Conservation (phyloP, 2,888 invertebrate species). For the Tholera decimalis region DNA sequence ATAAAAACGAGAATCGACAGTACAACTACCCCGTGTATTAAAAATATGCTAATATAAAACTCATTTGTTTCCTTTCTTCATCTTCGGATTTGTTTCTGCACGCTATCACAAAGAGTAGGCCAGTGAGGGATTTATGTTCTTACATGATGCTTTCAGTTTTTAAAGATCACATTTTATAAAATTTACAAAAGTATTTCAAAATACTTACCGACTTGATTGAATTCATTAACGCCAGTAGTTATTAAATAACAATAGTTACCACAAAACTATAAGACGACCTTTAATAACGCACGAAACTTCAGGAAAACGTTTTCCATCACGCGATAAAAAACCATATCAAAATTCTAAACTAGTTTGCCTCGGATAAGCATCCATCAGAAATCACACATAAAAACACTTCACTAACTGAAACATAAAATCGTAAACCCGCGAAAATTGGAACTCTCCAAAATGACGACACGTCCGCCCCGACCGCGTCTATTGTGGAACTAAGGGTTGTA, state of each 20-base stretch:
- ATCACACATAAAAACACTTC: slow-evolving; percentile 59
- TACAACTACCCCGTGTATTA: slow-evolving; percentile 10
- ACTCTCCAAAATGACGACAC: slow-evolving; percentile 47
- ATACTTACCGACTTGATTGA: no score
- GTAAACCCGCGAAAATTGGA: slow-evolving; percentile 56
- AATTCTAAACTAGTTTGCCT: slow-evolving; percentile 52
- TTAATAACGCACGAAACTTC: slow-evolving; percentile 16
- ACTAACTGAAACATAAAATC: slow-evolving; percentile 35
- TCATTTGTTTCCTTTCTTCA: slow-evolving; percentile 20
- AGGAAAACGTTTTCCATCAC: slow-evolving; percentile 25
- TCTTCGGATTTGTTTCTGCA: slow-evolving; percentile 2
- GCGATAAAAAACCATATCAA: background rate
- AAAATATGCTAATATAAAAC: slow-evolving; percentile 45
- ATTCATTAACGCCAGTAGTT: no score
- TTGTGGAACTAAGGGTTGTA: slow-evolving; percentile 68
- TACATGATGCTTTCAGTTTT: background rate
- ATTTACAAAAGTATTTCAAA: no score
- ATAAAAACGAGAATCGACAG: slow-evolving; percentile 22
- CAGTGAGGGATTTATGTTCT: no score
- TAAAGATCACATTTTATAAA: no score
- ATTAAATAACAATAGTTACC: no score
- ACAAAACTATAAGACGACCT: background rate
- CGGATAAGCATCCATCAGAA: slow-evolving; percentile 44
- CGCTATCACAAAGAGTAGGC: background rate
- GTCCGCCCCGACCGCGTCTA: slow-evolving; percentile 56